These are phyloP conservation scores for Orthonyx spaldingii DNA, from an alignment of 2,113 vertebrate species.

Conservation along the genomic window DNA sequence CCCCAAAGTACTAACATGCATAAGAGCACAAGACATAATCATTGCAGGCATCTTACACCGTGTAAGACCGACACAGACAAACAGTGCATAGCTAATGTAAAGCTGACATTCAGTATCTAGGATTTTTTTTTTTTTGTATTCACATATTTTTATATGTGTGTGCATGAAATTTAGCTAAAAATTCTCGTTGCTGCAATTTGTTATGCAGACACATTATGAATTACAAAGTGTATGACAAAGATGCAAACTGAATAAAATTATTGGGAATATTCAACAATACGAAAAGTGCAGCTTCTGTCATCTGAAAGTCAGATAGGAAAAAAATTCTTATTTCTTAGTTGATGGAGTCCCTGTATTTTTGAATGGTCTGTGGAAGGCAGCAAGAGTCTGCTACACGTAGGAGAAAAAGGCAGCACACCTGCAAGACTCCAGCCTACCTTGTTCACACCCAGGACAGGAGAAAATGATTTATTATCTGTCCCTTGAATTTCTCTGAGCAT, in stretches of 20 bases:
- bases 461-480: slow-evolving; percentile 74
- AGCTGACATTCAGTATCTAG: background rate
- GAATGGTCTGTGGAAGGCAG: background rate
- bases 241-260: background rate
- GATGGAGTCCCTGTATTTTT: background rate
- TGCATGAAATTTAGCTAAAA: slow-evolving; percentile 5
- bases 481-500: slow-evolving; percentile 72
- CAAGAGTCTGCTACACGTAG: background rate
- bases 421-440: slow-evolving; percentile 50
- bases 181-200: background rate
- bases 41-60: background rate
- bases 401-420: slow-evolving; percentile 29
- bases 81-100: background rate
- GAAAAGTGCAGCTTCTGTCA: background rate
- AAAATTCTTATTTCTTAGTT: background rate
- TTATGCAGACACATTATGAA: background rate
- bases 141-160: background rate
- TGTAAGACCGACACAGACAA: background rate
- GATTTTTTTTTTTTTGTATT: background rate
- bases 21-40: background rate
- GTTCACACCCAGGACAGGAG: slow-evolving; percentile 62
- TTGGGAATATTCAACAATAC: background rate
- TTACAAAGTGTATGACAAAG: background rate
- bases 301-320: background rate
- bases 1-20: background rate